A percentile compares a stretch with the other conserved stretches of the same genome.
These are phyloP conservation scores for Monoplex corrugatus DNA, from an alignment of 2,888 invertebrate species.

Conservation along the genomic window DNA sequence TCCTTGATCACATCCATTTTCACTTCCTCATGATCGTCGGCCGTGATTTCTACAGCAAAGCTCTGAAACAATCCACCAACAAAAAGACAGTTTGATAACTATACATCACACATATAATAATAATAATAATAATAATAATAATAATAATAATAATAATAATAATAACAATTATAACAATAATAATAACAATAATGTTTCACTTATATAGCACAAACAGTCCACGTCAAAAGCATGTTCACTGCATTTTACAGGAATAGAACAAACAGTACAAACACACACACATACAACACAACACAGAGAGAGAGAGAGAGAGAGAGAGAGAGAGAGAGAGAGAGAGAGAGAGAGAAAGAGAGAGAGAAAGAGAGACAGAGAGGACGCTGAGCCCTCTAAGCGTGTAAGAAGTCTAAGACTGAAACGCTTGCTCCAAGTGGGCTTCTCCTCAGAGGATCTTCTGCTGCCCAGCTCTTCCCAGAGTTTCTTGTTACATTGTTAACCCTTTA, in stretches of 20 bases:
- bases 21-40: slow-evolving; percentile 87
- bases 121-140: no score
- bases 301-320: background rate
- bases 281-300: background rate
- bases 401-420: no score
- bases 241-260: no score
- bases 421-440: no score
- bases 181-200: no score
- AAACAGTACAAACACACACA: slow-evolving; percentile 11
- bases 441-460: no score
- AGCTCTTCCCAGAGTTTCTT: no score
- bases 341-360: background rate
- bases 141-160: background rate
- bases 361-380: background rate
- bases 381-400: no score
- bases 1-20: slow-evolving; percentile 88
- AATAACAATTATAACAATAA: background rate
- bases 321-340: background rate
- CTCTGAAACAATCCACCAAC: slow-evolving; percentile 86
- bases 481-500: no score
- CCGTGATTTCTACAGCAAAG: slow-evolving; percentile 89
- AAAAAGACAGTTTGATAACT: no score
- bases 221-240: no score
- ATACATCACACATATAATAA: background rate
- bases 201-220: no score